Evolutionary conservation across 2,797 vertebrate species (phyloP), one percentile per base, ranked within the genome.

Genomic region (Hyperoplus lanceolatus): DNA sequence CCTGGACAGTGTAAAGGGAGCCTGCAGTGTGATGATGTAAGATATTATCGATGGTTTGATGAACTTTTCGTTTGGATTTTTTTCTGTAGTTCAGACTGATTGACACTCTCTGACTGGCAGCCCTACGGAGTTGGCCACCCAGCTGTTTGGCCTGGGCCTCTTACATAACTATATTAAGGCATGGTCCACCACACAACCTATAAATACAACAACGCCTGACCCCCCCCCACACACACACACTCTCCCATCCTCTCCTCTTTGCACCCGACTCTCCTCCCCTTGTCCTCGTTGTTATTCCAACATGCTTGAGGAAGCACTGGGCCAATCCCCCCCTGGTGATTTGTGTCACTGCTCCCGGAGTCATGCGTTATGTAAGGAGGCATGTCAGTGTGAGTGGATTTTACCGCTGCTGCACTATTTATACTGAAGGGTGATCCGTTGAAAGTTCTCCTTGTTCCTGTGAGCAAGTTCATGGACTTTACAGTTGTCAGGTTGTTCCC

Each of bases 151-250:
- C 79, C 61, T 1, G 8, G 67, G 75, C 51, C 77, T 89, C 82
- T 94, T 95, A 78, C 87, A 89, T 94, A 94, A 95, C 90, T 95
- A 91, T 93, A 92, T 95, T 93, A 94, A 93, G 86, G 79, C 93
- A 92, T 82, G 83, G 83, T 86, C 87, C 77, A 43, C 73, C 89
- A 62, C 81, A 75, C 51, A 55, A 50, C 79, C 93, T 95, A 94
- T 92, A 94, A 95, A 95, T 95, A 94, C 61, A n/a, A 67, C 8
- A 0, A 21, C 75, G 48, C 67, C 80, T 29, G 29, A 29, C 29
- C 29, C 29, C 29, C 29, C 29, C 29, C 29, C 29, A 29, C 29
- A 29, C 29, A 29, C 29, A 29, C 43, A 64, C 82, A 73, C 74
- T 53, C 51, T 46, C 70, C 68, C 56, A 72, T 70, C 75, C 87